Evolutionary conservation across 2,888 invertebrate species (phyloP).

Genomic region (Eilema depressum): DNA sequence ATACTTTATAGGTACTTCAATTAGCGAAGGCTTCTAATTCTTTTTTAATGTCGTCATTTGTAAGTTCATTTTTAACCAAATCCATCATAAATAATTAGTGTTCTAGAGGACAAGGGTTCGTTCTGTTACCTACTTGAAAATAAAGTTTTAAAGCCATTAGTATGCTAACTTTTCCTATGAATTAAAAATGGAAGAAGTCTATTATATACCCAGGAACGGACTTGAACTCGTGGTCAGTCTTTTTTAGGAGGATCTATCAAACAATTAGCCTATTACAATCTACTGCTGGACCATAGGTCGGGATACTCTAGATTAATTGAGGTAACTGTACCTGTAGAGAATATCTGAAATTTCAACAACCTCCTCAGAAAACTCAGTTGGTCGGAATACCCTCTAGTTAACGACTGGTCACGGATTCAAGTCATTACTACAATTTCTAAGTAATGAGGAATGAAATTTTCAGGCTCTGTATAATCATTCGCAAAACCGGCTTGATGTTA

Average conservation of each 20-base stretch:
- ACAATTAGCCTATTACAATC: too few relatives aligned
- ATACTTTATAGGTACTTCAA: slow-evolving; percentile 2
- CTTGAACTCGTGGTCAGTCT: not conserved
- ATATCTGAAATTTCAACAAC: too few relatives aligned
- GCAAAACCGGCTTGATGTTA: not conserved
- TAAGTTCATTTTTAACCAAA: not conserved
- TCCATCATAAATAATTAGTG: not conserved
- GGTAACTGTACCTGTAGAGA: too few relatives aligned
- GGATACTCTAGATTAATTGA: too few relatives aligned
- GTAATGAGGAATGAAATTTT: not conserved
- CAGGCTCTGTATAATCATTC: not conserved
- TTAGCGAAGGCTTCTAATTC: slow-evolving; percentile 1
- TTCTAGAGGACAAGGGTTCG: not conserved
- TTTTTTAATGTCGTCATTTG: slow-evolving; percentile 8
- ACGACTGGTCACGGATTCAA: too few relatives aligned
- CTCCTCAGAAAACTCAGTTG: too few relatives aligned
- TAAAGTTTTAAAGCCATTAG: too few relatives aligned
- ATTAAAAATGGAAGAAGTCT: not conserved
- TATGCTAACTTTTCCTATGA: too few relatives aligned
- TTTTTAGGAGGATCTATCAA: too few relatives aligned
- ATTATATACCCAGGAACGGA: too few relatives aligned
- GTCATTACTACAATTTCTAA: not conserved
- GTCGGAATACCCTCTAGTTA: too few relatives aligned
- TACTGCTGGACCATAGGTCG: too few relatives aligned
- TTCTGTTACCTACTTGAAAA: not conserved